A percentile compares a stretch with the other conserved stretches of the same genome.
Evolutionary conservation across 2,113 vertebrate species (phyloP).

Genomic region (Cyphomyrus plagiostoma): DNA sequence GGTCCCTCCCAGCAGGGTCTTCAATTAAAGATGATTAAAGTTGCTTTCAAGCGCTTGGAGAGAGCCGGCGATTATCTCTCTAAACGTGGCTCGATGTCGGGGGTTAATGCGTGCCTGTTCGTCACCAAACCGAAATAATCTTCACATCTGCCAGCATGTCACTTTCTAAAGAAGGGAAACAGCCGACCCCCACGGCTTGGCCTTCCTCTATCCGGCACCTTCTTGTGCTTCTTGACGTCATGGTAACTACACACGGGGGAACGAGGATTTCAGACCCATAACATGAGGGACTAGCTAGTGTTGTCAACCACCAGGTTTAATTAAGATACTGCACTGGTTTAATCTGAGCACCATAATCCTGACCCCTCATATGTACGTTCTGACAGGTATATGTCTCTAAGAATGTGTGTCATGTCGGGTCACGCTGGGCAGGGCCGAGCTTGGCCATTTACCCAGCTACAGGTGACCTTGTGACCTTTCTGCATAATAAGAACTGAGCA

Average conservation of each 20-base stretch:
- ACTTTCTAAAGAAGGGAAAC: not conserved
- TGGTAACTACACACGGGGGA: not conserved
- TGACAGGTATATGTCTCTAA: not conserved
- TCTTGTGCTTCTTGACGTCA: not conserved
- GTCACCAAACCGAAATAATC: not conserved
- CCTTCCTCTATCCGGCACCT: not conserved
- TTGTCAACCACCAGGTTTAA: not conserved
- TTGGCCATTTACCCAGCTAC: not conserved
- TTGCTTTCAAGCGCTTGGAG: constrained; percentile 32
- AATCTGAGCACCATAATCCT: not conserved
- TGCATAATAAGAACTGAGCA: not conserved
- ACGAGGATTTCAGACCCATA: not conserved
- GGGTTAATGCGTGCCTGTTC: not conserved
- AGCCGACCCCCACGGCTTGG: not conserved
- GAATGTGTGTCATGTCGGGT: not conserved
- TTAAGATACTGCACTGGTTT: not conserved
- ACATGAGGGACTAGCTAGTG: not conserved
- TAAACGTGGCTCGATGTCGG: constrained; percentile 2
- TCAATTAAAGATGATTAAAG: constrained; percentile 56
- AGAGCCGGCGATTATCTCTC: constrained; percentile 22
- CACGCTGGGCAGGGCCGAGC: not conserved
- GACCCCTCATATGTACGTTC: not conserved
- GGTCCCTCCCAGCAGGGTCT: constrained; percentile 43
- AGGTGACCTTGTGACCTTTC: not conserved
- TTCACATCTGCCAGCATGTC: not conserved